Base-by-base conservation (phyloP, 2,113 vertebrate genomes). In the Neolamprologus ventralis region DNA sequence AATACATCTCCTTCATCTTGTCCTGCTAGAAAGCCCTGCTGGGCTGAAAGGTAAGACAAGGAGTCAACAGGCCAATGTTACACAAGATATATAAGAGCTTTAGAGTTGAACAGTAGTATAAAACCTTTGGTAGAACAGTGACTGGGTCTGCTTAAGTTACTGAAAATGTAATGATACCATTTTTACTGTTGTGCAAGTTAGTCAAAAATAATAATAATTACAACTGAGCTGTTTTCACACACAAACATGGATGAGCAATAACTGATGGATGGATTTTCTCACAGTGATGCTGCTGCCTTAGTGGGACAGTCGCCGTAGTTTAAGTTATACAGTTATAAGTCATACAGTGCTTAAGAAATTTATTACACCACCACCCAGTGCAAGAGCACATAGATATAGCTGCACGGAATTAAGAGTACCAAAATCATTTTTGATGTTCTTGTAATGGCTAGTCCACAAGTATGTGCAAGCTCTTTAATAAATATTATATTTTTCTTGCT, bases 41-140 rank as follows among this genome's bases (percentile, higher is more conserved):
- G 94, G 92, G 96, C 95, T 86, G 94, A 92, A 94, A 97, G 96
- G 95, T 97, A 95, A 96, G 94, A 42, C 23, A 78, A 86, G 65
- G 37, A 73, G 45, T 78, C 26, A 60, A 33, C 14, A 54, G 31
- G 26, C 73, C 23, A 49, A 42, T 55, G 7, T 81, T 45, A 31
- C 31, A 71, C 23, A 37, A 78, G 5, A 26, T 63, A 26, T 33
- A 4, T 51, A 40, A 40, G 6, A 26, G 19, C 31, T 40, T 54
- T 26, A 19, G 17, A 78, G 42, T 8, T 31, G 45, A 49, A 13
- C 73, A 31, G 23, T 51, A 78, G 26, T 51, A 33, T 51, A n/a
- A 78, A 78, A 78, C 45, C 3, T 45, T 26, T 51, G 26, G 10
- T 2, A n/a, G 10, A 19, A 51, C 17, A 33, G 1, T 78, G 3